These are phyloP conservation scores for Ptychobarbus kaznakovi DNA, from an alignment of 2,797 vertebrate genomes.

Conservation along the genomic window DNA sequence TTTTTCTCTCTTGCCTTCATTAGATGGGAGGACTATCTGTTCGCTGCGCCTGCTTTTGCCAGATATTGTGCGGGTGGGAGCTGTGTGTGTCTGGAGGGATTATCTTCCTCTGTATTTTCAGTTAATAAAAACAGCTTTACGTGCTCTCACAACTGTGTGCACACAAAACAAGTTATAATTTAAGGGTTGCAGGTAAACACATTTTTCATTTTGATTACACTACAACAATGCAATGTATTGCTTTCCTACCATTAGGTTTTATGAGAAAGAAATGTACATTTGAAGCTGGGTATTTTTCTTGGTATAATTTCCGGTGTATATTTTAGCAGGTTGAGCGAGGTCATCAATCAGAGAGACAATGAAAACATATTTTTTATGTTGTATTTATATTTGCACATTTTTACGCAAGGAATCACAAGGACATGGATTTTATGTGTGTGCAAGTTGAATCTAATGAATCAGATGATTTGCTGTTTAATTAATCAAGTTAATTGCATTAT, in stretches of 20 bases:
- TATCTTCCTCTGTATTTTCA: slow-evolving; percentile 22
- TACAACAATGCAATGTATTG: slow-evolving; percentile 9
- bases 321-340: background rate
- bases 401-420: background rate
- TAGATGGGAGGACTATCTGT: slow-evolving; percentile 20
- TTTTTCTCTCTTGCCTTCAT: slow-evolving; percentile 28
- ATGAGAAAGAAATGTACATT: slow-evolving; percentile 24
- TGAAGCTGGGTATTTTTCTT: slow-evolving; percentile 4
- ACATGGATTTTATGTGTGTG: background rate
- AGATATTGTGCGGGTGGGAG: slow-evolving; percentile 23
- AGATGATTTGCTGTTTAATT: background rate
- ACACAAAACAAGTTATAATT: slow-evolving; percentile 30
- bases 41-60: slow-evolving; percentile 24
- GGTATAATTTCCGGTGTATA: background rate
- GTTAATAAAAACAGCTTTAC: slow-evolving; percentile 35
- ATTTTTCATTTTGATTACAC: slow-evolving; percentile 31
- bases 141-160: slow-evolving; percentile 8
- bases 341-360: slow-evolving; percentile 14
- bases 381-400: background rate
- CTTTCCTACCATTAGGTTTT: slow-evolving; percentile 7
- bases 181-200: slow-evolving; percentile 27
- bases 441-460: background rate
- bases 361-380: background rate
- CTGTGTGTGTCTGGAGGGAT: slow-evolving; percentile 8
- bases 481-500: slow-evolving; percentile 1